A percentile compares a stretch with the other conserved stretches of the same genome.
Evolutionary conservation across 2,113 vertebrate species (phyloP).

Genomic region (Calypte anna): DNA sequence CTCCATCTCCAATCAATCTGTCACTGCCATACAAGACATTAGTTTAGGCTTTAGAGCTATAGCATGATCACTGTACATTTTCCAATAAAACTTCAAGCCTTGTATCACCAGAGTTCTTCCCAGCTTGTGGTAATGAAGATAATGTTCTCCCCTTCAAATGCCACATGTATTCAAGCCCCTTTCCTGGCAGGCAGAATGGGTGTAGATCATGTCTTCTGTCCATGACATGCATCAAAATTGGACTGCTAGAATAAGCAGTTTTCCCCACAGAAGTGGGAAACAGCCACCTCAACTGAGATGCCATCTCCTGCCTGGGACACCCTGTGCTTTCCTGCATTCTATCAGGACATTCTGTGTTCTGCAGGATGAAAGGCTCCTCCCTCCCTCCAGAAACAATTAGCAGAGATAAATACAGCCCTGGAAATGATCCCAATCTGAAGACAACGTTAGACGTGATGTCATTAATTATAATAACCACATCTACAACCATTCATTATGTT

Average conservation of each 20-base stretch:
- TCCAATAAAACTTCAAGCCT: not conserved
- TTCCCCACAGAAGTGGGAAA: not conserved
- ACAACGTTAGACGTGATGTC: not conserved
- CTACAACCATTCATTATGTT: not conserved
- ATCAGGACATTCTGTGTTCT: not conserved
- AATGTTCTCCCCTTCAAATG: not conserved
- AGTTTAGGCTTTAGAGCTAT: not conserved
- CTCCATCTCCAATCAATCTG: constrained; percentile 36
- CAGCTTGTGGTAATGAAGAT: not conserved
- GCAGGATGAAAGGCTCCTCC: not conserved
- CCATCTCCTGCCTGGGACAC: not conserved
- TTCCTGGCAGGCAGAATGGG: not conserved
- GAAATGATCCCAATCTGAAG: not conserved
- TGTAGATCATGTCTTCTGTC: not conserved
- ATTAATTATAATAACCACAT: not conserved
- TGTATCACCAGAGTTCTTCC: not conserved
- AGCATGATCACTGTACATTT: not conserved
- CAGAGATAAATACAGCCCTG: not conserved
- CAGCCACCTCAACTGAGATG: not conserved
- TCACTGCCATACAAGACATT: not conserved
- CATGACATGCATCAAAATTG: not conserved
- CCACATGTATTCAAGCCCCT: not conserved
- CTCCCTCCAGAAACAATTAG: not conserved
- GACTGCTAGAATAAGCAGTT: not conserved
- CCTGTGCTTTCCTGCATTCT: not conserved